These are phyloP conservation scores for Furnarius figulus DNA, from an alignment of 2,113 vertebrate species.

Conservation along the genomic window DNA sequence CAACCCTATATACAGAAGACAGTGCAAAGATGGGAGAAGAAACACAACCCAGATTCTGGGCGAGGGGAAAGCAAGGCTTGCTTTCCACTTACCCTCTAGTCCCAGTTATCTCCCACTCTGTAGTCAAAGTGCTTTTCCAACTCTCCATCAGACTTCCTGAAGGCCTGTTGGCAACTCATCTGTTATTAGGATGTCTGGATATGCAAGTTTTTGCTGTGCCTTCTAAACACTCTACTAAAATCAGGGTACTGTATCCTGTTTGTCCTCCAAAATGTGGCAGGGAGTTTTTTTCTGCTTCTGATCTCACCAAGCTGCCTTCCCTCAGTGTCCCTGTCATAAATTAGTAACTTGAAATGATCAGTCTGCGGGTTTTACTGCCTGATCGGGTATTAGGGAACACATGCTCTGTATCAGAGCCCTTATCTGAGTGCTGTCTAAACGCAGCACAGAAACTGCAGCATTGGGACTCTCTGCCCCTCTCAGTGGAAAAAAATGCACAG, in stretches of 20 bases:
- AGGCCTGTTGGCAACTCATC: neutral
- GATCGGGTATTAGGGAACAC: neutral
- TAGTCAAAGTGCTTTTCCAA: neutral
- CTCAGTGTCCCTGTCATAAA: neutral
- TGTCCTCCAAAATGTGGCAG: neutral
- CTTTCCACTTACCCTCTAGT: neutral
- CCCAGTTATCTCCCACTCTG: neutral
- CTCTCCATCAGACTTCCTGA: neutral
- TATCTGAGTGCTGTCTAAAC: neutral
- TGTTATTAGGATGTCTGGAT: neutral
- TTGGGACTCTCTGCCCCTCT: neutral
- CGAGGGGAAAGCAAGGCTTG: neutral
- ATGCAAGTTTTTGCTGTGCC: neutral
- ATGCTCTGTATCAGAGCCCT: neutral
- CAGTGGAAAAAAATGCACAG: neutral
- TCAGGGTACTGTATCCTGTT: neutral
- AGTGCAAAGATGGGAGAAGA: neutral
- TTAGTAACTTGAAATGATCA: neutral
- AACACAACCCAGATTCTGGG: neutral
- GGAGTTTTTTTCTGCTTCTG: neutral
- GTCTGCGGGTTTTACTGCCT: neutral
- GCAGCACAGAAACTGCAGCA: neutral
- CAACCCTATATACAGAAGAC: neutral
- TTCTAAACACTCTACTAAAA: neutral
- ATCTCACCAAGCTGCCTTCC: neutral